Base-by-base conservation (phyloP, 1,140 invertebrate species). In the Lethrus apterus region DNA sequence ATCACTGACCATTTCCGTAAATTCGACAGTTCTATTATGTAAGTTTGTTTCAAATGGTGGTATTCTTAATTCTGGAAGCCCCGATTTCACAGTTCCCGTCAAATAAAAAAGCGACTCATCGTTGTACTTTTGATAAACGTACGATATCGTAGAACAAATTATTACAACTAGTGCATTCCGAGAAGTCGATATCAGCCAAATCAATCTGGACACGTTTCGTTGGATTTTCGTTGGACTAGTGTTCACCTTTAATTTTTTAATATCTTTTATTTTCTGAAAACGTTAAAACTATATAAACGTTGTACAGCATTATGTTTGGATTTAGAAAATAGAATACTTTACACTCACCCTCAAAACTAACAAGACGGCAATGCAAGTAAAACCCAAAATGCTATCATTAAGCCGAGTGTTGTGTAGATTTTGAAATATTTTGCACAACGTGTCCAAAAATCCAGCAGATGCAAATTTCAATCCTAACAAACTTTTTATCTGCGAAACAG, bases 401-500 rank as follows among this genome's bases (percentile, higher is more conserved):
- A 72, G 48, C 51, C 72, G 77, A 0, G 78, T 76, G 13, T 86
- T 69, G 2, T 74, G 61, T 44, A 89, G 70, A 57, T 81, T 70
- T 26, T 65, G 49, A 50, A 75, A 60, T 42, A 90, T 73, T 69
- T 84, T 70, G 19, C 67, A 66, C 4, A 88, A 53, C 1, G 81
- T 80, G 44, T 85, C 80, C 26, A 88, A 58, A 58, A 89, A 84
- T 42, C 81, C 81, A 45, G 77, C 78, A 0, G 84, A 75, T 15
- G 77, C 75, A 53, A 89, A 85, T 52, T 77, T 77, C 4, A 93
- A 65, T 1, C 89, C 90, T 7, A 92, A 66, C 1, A 93, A 68
- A 36, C 80, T 81, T 66, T 90, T 95, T 0, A 95, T 64, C 69
- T 97, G 93, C 0, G 89, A 87, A 5, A 83, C 78, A 1, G 86